Percentiles rank a stretch among this genome's conserved stretches.
phyloP scores from a whole-genome alignment of 2,888 invertebrate genomes.

The Elysia crispata region DNA sequence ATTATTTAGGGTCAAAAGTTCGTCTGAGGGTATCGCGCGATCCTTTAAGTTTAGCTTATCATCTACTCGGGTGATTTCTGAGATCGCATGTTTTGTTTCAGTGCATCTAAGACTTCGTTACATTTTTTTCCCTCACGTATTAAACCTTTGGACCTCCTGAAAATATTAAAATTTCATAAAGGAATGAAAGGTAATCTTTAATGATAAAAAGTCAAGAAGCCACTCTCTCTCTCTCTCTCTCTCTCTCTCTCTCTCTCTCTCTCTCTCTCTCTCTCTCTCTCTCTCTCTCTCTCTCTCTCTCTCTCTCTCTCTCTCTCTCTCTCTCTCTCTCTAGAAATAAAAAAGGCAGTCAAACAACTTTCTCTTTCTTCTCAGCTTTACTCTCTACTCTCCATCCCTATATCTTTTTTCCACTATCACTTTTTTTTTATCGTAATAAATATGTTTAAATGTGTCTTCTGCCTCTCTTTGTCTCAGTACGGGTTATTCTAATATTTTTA shows the following conservation, averaged over 20 bases:
- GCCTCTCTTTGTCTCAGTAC: too few relatives aligned
- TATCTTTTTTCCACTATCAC: conserved; percentile 25
- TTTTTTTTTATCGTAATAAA: conserved; percentile 34
- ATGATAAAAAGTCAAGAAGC: too few relatives aligned
- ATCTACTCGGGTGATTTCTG: conserved; percentile 14
- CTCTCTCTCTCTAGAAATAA: conserved; percentile 22
- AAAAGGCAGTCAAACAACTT: not conserved
- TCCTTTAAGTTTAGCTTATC: too few relatives aligned
- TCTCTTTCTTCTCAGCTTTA: conserved; percentile 20
- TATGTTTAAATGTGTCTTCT: too few relatives aligned
- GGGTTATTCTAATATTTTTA: too few relatives aligned
- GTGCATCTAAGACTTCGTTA: too few relatives aligned
- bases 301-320: not conserved
- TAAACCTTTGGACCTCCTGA: too few relatives aligned
- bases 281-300: conserved; percentile 55
- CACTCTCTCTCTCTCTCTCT: too few relatives aligned
- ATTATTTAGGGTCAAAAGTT: not conserved
- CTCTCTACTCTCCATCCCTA: conserved; percentile 22
- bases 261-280: conserved; percentile 34
- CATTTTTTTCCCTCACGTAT: too few relatives aligned
- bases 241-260: not conserved
- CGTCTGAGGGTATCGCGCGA: not conserved
- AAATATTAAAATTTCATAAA: too few relatives aligned
- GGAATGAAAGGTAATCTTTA: too few relatives aligned
- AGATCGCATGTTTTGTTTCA: too few relatives aligned